phyloP scores from a whole-genome alignment of 2,113 vertebrate genomes.

The Caracal caracal region DNA sequence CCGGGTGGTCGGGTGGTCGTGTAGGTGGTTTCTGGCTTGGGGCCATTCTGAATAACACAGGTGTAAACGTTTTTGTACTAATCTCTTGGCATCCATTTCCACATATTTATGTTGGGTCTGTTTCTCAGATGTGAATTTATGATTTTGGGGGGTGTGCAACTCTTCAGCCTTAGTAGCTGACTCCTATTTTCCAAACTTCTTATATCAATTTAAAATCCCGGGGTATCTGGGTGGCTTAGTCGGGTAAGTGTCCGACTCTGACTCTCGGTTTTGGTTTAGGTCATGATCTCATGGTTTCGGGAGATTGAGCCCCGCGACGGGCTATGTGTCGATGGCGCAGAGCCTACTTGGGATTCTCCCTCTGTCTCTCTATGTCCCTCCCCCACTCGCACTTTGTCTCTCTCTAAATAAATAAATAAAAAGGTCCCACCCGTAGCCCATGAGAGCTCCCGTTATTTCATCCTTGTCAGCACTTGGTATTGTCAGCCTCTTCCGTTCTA shows the following conservation, averaged over 20 bases:
- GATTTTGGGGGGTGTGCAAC: not conserved
- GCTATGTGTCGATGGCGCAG: too few species aligned
- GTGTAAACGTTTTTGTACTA: not conserved
- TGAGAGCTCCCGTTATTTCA: not conserved
- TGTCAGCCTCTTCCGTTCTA: not conserved
- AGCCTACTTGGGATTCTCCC: too few species aligned
- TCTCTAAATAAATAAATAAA: too few species aligned
- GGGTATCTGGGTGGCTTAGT: too few species aligned
- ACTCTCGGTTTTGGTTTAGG: too few species aligned
- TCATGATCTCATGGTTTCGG: too few species aligned
- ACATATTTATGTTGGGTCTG: not conserved
- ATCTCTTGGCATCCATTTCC: not conserved
- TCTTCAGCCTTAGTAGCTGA: not conserved
- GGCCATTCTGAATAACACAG: not conserved
- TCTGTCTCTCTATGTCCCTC: too few species aligned
- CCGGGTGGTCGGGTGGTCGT: accelerated
- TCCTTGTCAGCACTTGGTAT: not conserved
- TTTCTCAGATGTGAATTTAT: not conserved
- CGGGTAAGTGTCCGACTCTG: too few species aligned
- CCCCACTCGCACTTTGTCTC: too few species aligned
- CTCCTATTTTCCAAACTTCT: not conserved
- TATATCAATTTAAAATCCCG: too few species aligned
- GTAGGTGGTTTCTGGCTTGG: not conserved
- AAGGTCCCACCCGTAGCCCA: not conserved
- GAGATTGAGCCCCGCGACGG: too few species aligned